Conservation (phyloP, 2,888 invertebrate species). For the Brachypterus glaber region DNA sequence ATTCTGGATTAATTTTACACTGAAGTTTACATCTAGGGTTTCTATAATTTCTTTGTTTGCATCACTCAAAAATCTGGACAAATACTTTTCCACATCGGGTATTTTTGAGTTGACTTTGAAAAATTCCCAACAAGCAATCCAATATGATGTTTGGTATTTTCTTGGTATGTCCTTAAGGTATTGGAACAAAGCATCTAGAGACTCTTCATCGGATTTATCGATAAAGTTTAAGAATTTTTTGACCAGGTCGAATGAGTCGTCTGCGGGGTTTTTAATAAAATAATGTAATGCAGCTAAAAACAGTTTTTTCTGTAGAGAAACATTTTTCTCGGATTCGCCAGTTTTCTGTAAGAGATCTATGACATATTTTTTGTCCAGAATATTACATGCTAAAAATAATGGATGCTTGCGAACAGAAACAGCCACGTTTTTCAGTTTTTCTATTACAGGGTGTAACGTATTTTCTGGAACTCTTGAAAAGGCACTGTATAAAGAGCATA, state of each 20-base stretch:
- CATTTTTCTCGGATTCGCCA: background rate
- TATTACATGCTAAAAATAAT: background rate
- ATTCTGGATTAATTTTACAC: background rate
- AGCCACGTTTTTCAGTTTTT: background rate
- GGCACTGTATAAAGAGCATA: background rate
- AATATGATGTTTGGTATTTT: background rate
- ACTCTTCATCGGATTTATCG: slow-evolving; percentile 1
- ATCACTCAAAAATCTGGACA: background rate
- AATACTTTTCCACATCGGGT: background rate
- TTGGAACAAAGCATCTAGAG: background rate
- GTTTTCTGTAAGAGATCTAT: background rate
- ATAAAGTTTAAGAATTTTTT: background rate
- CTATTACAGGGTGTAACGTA: background rate
- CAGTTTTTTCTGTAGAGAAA: background rate
- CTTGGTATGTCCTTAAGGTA: background rate
- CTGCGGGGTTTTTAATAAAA: background rate
- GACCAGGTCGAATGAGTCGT: background rate
- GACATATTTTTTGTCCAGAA: background rate
- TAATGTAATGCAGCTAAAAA: background rate
- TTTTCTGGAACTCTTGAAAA: background rate
- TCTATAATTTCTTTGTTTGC: background rate
- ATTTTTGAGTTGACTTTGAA: background rate
- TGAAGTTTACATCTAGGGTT: background rate
- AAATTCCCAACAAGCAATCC: background rate
- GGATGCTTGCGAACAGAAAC: background rate